Base-by-base conservation (phyloP, 2,888 invertebrate genomes). In the Branchinecta sandiegonensis region DNA sequence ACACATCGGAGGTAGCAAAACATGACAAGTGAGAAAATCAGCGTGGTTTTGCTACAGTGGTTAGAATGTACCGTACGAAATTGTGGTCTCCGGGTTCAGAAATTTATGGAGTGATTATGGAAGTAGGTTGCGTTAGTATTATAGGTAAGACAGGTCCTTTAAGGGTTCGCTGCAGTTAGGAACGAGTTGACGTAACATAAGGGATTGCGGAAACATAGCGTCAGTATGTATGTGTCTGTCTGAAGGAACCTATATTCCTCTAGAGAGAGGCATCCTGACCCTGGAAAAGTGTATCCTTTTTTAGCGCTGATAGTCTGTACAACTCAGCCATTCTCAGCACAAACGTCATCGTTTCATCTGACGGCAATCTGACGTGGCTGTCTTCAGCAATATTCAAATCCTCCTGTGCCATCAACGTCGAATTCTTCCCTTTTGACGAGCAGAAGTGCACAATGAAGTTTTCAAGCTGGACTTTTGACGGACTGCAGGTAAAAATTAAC, bases 351-450 rank as follows among this genome's bases (percentile, higher is more conserved):
- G 80, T 81, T 47, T 77, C 78, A 14, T 75, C 76, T 66, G 79
- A 80, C 70, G 82, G 82, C 47, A 82, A 82, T 73, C 78, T 83
- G 68, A 83, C 82, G 63, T 82, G 82, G 82, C 74, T 83, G 65
- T 80, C 80, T 69, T 81, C 80, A 72, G 80, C 81, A 65, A 80
- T 82, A 69, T 82, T 81, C 75, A 79, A 80, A 73, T 79, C 79
- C 68, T 80, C 80, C 7, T 82, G 82, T 72, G 67, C 65, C 10
- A 81, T 82, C 68, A 77, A 81, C 73, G 82, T 83, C 46, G 78
- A 79, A 71, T 82, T 79, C 73, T 82, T 82, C 73, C 82, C 82
- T 1, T 82, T 83, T 71, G 82, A 83, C 74, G 81, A 81, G 71
- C 79, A 81, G 75, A 78, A 78, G 74, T 82, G 82, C 71, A 76